These are phyloP conservation scores for Lamellibrachia luymesi DNA, from an alignment of 1,140 invertebrate genomes.

Conservation along the genomic window DNA sequence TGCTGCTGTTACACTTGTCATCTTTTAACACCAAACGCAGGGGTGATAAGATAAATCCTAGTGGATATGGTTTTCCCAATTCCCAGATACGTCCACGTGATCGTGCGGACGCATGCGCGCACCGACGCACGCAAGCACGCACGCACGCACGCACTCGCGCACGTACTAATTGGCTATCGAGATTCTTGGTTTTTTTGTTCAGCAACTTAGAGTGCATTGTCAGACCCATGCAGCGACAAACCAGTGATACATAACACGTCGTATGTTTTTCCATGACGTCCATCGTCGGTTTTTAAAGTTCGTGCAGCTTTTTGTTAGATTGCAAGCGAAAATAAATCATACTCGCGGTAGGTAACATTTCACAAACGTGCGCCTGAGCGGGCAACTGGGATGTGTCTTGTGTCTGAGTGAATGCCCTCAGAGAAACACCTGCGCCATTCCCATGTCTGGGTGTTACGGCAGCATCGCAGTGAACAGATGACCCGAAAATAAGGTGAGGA, in stretches of 20 bases:
- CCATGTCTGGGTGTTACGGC: neutral
- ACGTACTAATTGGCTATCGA: neutral
- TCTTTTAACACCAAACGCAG: neutral
- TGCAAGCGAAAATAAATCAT: neutral
- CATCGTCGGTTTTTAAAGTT: neutral
- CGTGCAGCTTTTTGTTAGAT: neutral
- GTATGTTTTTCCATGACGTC: neutral
- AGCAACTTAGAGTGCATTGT: neutral
- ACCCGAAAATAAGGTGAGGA: neutral
- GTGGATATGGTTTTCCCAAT: neutral
- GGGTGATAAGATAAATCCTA: neutral
- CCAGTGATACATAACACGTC: neutral
- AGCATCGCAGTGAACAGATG: neutral
- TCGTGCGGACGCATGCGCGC: too few species aligned
- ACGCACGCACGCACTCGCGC: neutral
- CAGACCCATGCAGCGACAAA: neutral
- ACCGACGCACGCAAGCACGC: too few species aligned
- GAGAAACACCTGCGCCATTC: neutral
- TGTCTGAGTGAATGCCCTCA: neutral
- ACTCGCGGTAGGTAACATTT: neutral
- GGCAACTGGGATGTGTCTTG: neutral
- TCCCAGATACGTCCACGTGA: too few species aligned
- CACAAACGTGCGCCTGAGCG: neutral
- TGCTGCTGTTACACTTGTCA: neutral
- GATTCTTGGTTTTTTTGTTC: neutral